Evolutionary conservation across 2,888 invertebrate genomes (phyloP), one percentile per base, ranked within the genome.

Genomic region (Ypsolopha sequella): DNA sequence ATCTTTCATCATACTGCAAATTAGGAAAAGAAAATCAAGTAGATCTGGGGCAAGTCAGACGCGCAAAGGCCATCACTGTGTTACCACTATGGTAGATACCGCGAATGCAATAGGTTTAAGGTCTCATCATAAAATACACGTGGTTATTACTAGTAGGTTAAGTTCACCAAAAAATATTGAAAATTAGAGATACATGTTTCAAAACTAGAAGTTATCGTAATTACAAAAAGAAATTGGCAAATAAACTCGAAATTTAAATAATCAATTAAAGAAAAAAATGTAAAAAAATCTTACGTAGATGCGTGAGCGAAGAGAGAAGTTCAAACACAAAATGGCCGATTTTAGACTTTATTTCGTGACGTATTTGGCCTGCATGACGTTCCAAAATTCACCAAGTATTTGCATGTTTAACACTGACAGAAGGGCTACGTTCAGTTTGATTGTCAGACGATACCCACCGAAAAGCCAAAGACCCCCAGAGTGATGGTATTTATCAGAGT

Each of bases 51-150:
- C 35, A 52, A 68, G 68, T 84, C 84, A 84, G 84, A 85, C 85
- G 77, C 76, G 63, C 74, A 67, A 65, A 65, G 66, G 79, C 80
- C 79, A 81, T 85, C 84, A 84, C 73, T 60, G 80, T 79, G 74
- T 67, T 58, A 72, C 70, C 76, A 81, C 81, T 84, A 78, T 76
- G 76, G 82, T 75, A 75, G 82, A 84, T 84, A 84, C 84, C 84
- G 78, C 81, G 80, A 84, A 82, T 81, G 80, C 80, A 80, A 64
- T 73, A 62, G 66, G 65, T 63, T 63, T 67, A 59, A 58, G 49
- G 58, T 75, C 60, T 80, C 85, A 84, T 84, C 85, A 85, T 76
- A 68, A 52, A 51, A 47, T 6, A 65, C 82, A 80, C 81, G 81
- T 82, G 81, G 73, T 58, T 52, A 39, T 56, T 44, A 65, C 64